Percentiles rank a stretch among this genome's conserved stretches.
Evolutionary conservation across 2,113 vertebrate genomes (phyloP).

Genomic region (Zapornia atra): DNA sequence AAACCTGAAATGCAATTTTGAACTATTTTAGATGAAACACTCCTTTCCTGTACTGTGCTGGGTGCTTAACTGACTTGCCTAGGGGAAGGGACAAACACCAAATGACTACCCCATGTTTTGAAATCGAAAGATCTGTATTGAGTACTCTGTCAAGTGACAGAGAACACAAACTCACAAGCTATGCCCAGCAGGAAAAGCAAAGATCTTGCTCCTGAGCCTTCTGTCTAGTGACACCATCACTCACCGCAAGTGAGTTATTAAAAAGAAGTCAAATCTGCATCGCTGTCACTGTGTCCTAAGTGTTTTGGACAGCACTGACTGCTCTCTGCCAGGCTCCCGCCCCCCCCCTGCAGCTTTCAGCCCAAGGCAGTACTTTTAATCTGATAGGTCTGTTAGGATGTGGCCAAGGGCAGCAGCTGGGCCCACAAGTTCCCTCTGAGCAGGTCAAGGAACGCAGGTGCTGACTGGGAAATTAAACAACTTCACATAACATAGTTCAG

Average conservation of each 20-base stretch:
- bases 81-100: neutral
- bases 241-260: neutral
- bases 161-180: neutral
- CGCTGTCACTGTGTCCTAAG: neutral
- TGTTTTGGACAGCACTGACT: neutral
- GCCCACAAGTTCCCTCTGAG: neutral
- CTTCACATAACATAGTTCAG: neutral
- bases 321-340: neutral
- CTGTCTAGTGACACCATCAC: neutral
- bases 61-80: neutral
- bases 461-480: neutral
- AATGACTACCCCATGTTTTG: neutral
- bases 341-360: neutral
- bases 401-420: neutral
- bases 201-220: neutral
- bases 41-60: neutral
- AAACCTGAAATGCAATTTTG: slow-evolving; percentile 61
- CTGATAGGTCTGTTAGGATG: no score
- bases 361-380: neutral
- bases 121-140: neutral
- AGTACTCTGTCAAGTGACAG: neutral
- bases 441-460: neutral
- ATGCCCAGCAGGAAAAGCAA: neutral
- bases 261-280: neutral
- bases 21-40: neutral